Percentiles rank a stretch among this genome's conserved stretches.
These are phyloP conservation scores for Ochotona curzoniae DNA, from an alignment of 2,113 vertebrate genomes.

Conservation along the genomic window DNA sequence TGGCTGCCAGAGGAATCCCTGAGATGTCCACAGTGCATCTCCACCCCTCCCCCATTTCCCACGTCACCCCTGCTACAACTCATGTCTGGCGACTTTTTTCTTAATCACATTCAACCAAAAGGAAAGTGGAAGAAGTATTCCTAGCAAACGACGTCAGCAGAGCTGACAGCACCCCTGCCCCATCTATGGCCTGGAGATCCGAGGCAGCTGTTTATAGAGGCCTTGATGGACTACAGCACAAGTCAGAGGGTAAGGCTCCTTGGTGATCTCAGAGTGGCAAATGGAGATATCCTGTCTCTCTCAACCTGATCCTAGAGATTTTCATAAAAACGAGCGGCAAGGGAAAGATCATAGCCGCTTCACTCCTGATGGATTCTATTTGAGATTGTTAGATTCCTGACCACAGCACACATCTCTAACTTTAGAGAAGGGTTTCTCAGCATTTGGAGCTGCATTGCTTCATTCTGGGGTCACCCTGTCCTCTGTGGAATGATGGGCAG, in stretches of 20 bases:
- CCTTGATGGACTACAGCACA: neutral
- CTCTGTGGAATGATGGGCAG: too few relatives aligned
- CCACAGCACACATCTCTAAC: accelerated
- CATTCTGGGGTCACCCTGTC: neutral
- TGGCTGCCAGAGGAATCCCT: neutral
- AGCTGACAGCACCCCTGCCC: neutral
- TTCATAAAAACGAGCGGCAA: neutral
- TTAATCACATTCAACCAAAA: neutral
- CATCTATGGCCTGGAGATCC: neutral
- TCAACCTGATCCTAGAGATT: neutral
- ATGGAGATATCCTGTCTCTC: neutral
- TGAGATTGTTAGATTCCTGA: neutral
- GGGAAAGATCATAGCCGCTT: neutral
- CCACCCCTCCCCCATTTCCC: neutral
- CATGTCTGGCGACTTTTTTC: neutral
- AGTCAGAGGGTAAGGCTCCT: neutral
- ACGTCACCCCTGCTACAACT: neutral
- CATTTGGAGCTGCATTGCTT: neutral
- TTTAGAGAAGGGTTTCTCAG: neutral
- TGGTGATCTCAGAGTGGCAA: slow-evolving; percentile 8
- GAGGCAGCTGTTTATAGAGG: neutral
- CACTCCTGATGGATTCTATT: neutral
- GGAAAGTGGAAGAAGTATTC: neutral
- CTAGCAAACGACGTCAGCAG: neutral
- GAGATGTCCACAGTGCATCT: neutral